Percentiles rank a stretch among this genome's conserved stretches.
Evolutionary conservation across 2,113 vertebrate species (phyloP).

Genomic region (Cheirogaleus medius): DNA sequence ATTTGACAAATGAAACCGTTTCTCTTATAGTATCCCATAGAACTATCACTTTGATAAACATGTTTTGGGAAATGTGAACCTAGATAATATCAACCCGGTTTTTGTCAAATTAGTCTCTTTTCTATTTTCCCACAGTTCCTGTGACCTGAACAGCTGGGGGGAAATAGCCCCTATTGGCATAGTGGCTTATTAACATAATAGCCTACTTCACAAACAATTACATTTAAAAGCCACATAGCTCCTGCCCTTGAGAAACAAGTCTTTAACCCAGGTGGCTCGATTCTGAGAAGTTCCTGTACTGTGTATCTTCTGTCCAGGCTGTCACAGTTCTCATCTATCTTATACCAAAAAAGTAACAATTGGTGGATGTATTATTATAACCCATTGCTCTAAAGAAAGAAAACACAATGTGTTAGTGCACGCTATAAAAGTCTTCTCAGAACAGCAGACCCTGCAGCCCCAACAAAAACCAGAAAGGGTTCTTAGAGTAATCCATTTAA

Average conservation of each 20-base stretch:
- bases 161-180: conserved; percentile 25
- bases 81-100: conserved; percentile 42
- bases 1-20: conserved; percentile 52
- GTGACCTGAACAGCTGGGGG: not conserved
- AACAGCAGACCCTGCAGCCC: not conserved
- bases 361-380: conserved; percentile 35
- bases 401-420: not conserved
- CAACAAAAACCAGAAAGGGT: not conserved
- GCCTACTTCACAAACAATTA: conserved; percentile 54
- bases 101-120: conserved; percentile 50
- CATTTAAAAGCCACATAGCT: conserved; percentile 29
- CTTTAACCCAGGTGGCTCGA: not conserved
- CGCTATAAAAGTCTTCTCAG: not conserved
- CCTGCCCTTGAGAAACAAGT: conserved; percentile 39
- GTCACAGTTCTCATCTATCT: conserved; percentile 18
- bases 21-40: not conserved
- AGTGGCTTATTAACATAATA: conserved; percentile 64
- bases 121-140: conserved; percentile 67
- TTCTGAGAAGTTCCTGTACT: not conserved
- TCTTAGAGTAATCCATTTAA: not conserved
- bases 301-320: conserved; percentile 31
- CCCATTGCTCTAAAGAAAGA: not conserved
- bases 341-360: conserved; percentile 34
- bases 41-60: conserved; percentile 38
- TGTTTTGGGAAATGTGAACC: conserved; percentile 51